Evolutionary conservation across 1,140 invertebrate genomes (phyloP).

Genomic region (Drosophila kurseongensis): DNA sequence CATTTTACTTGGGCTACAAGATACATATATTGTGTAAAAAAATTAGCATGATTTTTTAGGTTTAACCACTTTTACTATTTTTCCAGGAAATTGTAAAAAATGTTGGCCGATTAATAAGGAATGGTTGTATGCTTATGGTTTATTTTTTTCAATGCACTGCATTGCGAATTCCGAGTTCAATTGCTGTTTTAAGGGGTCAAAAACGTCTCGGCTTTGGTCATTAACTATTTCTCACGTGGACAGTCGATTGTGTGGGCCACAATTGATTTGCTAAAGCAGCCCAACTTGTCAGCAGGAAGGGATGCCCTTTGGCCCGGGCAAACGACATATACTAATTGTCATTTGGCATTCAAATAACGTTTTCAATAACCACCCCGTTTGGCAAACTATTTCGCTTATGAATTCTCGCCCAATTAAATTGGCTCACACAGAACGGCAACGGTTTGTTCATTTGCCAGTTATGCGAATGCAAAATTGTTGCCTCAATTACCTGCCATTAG

Average conservation of each 20-base stretch:
- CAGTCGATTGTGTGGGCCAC: constrained; percentile 15
- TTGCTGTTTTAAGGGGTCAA: constrained; percentile 53
- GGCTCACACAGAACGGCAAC: constrained; percentile 21
- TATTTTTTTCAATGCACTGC: constrained; percentile 15
- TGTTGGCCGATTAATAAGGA: too few relatives aligned
- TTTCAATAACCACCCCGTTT: constrained; percentile 13
- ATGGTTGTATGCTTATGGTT: neutral
- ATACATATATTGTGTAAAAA: too few relatives aligned
- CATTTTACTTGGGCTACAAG: neutral
- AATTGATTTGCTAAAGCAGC: constrained; percentile 37
- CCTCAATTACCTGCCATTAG: constrained; percentile 69
- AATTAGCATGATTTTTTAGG: too few relatives aligned
- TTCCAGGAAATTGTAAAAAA: too few relatives aligned
- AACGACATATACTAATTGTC: constrained; percentile 50
- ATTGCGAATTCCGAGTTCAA: constrained; percentile 43
- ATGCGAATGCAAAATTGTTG: constrained; percentile 68
- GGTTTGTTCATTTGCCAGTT: constrained; percentile 61
- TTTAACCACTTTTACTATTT: too few relatives aligned
- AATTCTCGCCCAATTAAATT: constrained; percentile 66
- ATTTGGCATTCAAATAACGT: constrained; percentile 42
- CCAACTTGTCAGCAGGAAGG: constrained; percentile 36
- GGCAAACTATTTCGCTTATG: constrained; percentile 50
- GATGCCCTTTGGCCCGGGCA: constrained; percentile 20
- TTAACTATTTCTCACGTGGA: constrained; percentile 55
- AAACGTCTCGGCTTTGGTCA: constrained; percentile 46